Percentiles rank a stretch among this genome's conserved stretches.
These are phyloP conservation scores for Brachionus rubens DNA, from an alignment of 1,140 invertebrate genomes.

Conservation along the genomic window DNA sequence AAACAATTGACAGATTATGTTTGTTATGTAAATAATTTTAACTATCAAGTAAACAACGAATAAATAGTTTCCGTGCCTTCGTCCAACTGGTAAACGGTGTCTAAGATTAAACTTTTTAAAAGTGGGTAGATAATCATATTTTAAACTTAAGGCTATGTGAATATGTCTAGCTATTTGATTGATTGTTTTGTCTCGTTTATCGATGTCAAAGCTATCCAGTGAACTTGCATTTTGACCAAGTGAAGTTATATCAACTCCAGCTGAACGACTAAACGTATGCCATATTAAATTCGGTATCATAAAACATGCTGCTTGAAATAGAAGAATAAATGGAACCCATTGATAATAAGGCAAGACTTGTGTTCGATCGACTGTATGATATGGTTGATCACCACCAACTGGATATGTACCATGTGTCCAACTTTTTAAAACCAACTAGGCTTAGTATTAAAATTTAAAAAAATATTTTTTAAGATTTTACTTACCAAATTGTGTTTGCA, in stretches of 20 bases:
- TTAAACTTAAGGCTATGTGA: constrained; percentile 43
- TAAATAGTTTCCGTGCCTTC: constrained; percentile 61
- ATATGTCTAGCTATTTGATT: constrained; percentile 58
- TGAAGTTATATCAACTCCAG: constrained; percentile 48
- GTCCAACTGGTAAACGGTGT: constrained; percentile 50
- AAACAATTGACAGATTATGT: constrained; percentile 51
- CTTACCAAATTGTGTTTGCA: constrained; percentile 89
- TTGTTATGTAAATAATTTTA: constrained; percentile 52
- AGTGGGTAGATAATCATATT: constrained; percentile 35
- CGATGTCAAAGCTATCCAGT: constrained; percentile 50
- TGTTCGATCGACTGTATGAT: constrained; percentile 47
- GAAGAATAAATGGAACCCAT: constrained; percentile 61
- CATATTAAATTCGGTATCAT: constrained; percentile 57
- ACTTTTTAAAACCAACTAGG: constrained; percentile 65
- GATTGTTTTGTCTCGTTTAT: constrained; percentile 55
- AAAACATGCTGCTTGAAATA: constrained; percentile 59
- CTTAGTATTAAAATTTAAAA: no score
- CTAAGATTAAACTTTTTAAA: constrained; percentile 46
- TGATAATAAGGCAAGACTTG: constrained; percentile 60
- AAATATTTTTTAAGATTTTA: no score
- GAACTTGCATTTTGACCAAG: constrained; percentile 48
- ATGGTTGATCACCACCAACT: constrained; percentile 32
- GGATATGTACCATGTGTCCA: constrained; percentile 44
- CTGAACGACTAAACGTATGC: constrained; percentile 50
- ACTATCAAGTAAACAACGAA: constrained; percentile 54